Conservation (phyloP, 2,888 invertebrate species). For the Cryptus viduatorius region DNA sequence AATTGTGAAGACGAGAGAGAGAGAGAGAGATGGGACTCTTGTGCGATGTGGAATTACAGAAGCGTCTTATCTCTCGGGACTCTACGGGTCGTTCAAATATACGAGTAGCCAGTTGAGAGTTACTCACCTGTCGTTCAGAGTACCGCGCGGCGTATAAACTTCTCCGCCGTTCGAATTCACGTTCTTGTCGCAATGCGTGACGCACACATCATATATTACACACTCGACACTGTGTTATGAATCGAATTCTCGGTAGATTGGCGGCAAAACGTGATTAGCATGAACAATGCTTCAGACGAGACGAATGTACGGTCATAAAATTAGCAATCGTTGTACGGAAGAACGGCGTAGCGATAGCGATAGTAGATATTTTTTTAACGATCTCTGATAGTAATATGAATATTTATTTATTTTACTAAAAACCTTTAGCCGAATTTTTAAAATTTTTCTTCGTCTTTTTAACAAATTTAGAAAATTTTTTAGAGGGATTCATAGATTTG, state of each 20-base stretch:
- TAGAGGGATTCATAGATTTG: no score
- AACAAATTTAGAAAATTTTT: no score
- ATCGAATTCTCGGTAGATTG: slow-evolving; percentile 53
- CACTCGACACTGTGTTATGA: slow-evolving; percentile 53
- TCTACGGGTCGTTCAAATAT: neutral
- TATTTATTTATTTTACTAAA: no score
- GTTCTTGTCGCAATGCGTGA: slow-evolving; percentile 25
- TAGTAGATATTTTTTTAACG: neutral
- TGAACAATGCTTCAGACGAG: slow-evolving; percentile 66
- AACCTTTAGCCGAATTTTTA: no score
- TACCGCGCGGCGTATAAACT: slow-evolving; percentile 10
- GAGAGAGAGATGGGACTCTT: neutral
- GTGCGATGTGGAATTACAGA: slow-evolving; percentile 22
- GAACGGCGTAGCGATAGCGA: slow-evolving; percentile 3
- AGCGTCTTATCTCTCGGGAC: slow-evolving; percentile 15
- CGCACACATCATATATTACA: slow-evolving; percentile 20
- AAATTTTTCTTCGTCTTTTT: no score
- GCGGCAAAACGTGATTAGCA: slow-evolving; percentile 69
- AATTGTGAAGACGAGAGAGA: neutral
- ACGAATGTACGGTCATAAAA: neutral
- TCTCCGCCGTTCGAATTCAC: neutral
- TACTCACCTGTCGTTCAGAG: slow-evolving; percentile 23
- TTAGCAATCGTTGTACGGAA: neutral
- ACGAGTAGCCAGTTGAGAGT: neutral
- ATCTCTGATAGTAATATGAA: no score